A percentile compares a stretch with the other conserved stretches of the same genome.
These are phyloP conservation scores for Julus scanicus DNA, from an alignment of 2,888 invertebrate genomes.

Conservation along the genomic window DNA sequence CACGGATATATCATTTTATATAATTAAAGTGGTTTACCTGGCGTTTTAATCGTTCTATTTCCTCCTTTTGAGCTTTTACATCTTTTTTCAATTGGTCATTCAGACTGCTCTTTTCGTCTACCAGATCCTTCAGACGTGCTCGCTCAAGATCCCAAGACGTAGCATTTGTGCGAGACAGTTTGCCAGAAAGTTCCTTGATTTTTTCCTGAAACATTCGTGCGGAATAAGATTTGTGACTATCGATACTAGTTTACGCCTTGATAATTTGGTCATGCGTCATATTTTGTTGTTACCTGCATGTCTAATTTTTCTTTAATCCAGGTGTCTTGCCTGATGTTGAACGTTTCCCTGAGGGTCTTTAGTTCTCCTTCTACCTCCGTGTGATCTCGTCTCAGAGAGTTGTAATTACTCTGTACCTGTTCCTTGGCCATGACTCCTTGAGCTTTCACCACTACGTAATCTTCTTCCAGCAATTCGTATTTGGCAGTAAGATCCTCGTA, in stretches of 20 bases:
- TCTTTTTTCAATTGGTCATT: conserved; percentile 77
- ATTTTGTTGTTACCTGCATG: conserved; percentile 71
- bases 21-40: conserved; percentile 57
- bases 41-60: conserved; percentile 70
- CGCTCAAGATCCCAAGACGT: conserved; percentile 74
- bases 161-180: conserved; percentile 62
- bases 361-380: conserved; percentile 74
- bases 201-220: conserved; percentile 65
- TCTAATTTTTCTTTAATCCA: conserved; percentile 80
- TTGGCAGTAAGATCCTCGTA: conserved; percentile 83
- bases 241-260: neutral
- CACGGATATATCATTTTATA: neutral
- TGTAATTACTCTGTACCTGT: conserved; percentile 76
- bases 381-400: conserved; percentile 74
- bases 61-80: conserved; percentile 75
- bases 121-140: conserved; percentile 75
- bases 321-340: conserved; percentile 74
- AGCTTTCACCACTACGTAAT: conserved; percentile 84
- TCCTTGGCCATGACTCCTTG: conserved; percentile 85
- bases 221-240: neutral
- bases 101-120: conserved; percentile 81
- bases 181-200: conserved; percentile 67
- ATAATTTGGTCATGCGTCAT: neutral
- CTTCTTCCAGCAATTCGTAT: conserved; percentile 85
- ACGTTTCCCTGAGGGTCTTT: conserved; percentile 74